phyloP scores from a whole-genome alignment of 2,113 vertebrate species.

The Chaetodon auriga region DNA sequence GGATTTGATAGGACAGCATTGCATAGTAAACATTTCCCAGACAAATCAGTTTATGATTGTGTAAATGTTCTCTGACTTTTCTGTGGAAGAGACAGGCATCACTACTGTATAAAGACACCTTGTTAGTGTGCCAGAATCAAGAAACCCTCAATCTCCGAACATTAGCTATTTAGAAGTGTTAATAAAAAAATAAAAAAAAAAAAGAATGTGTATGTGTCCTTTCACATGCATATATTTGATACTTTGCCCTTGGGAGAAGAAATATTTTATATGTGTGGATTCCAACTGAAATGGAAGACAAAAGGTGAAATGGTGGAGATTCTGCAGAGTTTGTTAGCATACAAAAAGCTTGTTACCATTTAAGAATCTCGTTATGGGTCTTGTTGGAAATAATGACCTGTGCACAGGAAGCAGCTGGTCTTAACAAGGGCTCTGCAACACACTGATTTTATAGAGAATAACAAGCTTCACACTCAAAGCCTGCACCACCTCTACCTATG shows the following conservation, averaged over 20 bases:
- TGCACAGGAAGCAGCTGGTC: slow-evolving; percentile 54
- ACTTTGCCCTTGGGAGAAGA: not conserved
- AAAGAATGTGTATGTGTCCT: not conserved
- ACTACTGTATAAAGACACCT: not conserved
- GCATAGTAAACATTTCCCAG: not conserved
- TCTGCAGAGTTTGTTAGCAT: slow-evolving; percentile 10
- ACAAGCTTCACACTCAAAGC: slow-evolving; percentile 51
- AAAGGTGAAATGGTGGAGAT: slow-evolving; percentile 13
- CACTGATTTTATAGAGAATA: slow-evolving; percentile 34
- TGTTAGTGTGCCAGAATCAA: slow-evolving; percentile 10
- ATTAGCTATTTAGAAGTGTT: not conserved
- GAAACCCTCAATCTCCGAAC: not conserved
- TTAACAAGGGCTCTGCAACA: slow-evolving; percentile 47
- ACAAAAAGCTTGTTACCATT: slow-evolving; percentile 56
- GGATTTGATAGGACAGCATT: not conserved
- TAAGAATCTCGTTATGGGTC: slow-evolving; percentile 56
- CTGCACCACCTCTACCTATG: slow-evolving; percentile 14
- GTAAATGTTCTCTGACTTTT: not conserved
- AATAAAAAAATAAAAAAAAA: not conserved
- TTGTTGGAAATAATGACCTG: slow-evolving; percentile 78
- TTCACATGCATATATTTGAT: not conserved
- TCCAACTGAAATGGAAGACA: slow-evolving; percentile 4
- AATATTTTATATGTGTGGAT: not conserved
- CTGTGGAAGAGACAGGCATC: not conserved
- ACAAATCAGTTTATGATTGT: not conserved